Base-by-base conservation (phyloP, 2,113 vertebrate genomes). In the Serilophus lunatus region DNA sequence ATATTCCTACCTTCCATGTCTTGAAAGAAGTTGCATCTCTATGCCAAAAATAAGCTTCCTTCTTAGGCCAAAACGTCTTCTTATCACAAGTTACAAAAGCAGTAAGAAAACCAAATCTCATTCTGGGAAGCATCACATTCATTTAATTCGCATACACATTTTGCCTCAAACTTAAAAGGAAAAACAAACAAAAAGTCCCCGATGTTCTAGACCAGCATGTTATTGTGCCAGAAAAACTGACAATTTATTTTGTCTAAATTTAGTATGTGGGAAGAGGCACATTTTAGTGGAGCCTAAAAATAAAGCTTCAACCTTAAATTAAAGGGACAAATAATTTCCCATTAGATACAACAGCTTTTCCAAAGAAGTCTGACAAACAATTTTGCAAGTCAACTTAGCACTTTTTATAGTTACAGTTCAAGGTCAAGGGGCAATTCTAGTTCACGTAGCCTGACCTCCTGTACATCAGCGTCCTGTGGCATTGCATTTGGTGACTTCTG, bases 191-290 rank as follows among this genome's bases (percentile, higher is more conserved):
- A 57, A 78, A 83, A 74, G 22, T 12, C 47, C n/a, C 33, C 47
- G 60, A 33, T 40, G 59, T 80, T 78, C 72, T 64, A 88, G 44
- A 83, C 13, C 29, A 71, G 47, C 44, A 49, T 31, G 4, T 59
- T 80, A 59, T 31, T 17, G 33, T 92, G 83, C 57, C 91, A 92
- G 76, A 57, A 95, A 94, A 91, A 61, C 2, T 5, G 31, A 82
- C 72, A 84, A 83, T 51, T 95, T 92, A 71, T 81, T 95, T 84
- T 91, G 31, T 57, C 57, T 91, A 69, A 86, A 95, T 86, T 85
- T 91, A 92, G 69, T 14, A 70, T 10, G 11, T 47, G 14, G 35
- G 38, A 71, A 92, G 74, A 66, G 38, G 56, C 29, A 78, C 13
- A 92, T 93, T 93, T 83, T 36, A 78, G 47, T 12, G 12, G 6